These are phyloP conservation scores for Carapus acus DNA, from an alignment of 2,797 vertebrate genomes.

Conservation along the genomic window DNA sequence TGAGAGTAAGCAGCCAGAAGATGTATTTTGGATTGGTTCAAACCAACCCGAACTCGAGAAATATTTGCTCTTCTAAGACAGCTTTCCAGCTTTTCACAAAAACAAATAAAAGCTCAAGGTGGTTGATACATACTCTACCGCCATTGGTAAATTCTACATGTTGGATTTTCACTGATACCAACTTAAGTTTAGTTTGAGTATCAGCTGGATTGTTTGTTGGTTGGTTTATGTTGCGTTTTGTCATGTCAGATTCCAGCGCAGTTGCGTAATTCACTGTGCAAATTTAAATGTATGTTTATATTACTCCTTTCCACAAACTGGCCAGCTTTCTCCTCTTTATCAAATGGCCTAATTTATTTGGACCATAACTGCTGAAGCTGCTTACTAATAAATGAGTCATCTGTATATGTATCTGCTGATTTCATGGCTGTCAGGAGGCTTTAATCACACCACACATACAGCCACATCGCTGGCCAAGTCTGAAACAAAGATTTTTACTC, in stretches of 20 bases:
- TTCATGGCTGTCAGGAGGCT: slow-evolving; percentile 45
- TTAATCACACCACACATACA: slow-evolving; percentile 42
- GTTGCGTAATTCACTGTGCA: slow-evolving; percentile 48
- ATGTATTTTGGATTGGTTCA: slow-evolving; percentile 71
- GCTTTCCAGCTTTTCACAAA: slow-evolving; percentile 55
- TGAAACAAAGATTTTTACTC: too few species aligned
- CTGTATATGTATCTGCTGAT: slow-evolving; percentile 34
- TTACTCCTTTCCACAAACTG: slow-evolving; percentile 46
- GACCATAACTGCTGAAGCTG: slow-evolving; percentile 39
- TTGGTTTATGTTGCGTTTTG: slow-evolving; percentile 28
- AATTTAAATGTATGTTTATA: slow-evolving; percentile 50
- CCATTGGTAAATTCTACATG: background rate
- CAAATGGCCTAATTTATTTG: slow-evolving; percentile 55
- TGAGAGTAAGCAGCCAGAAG: slow-evolving; percentile 66
- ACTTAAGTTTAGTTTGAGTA: background rate
- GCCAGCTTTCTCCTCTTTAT: slow-evolving; percentile 36
- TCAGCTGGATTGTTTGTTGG: slow-evolving; percentile 31
- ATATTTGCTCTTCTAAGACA: slow-evolving; percentile 69
- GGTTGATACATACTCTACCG: background rate
- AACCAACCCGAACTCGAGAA: slow-evolving; percentile 65
- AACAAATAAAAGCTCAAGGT: slow-evolving; percentile 18
- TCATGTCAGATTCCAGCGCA: slow-evolving; percentile 24
- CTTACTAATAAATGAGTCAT: slow-evolving; percentile 49
- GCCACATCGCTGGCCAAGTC: slow-evolving; percentile 9
- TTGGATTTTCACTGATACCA: too few species aligned